These are phyloP conservation scores for Hydrocynus forskahlii DNA, from an alignment of 2,797 vertebrate species.

Conservation along the genomic window DNA sequence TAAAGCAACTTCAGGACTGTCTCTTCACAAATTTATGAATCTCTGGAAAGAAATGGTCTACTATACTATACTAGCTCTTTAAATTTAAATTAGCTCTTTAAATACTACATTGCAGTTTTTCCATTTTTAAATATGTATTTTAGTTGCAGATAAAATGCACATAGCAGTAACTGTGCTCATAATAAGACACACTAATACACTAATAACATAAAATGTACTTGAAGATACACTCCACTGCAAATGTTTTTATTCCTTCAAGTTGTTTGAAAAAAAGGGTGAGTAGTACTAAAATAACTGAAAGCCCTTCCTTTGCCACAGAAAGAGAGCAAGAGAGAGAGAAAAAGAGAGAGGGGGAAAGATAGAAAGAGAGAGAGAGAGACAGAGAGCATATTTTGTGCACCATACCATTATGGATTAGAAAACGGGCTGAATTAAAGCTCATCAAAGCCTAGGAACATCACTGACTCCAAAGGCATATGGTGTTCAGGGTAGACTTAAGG, in stretches of 20 bases:
- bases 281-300: neutral
- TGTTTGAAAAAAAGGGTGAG: neutral
- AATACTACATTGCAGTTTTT: no score
- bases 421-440: conserved; percentile 45
- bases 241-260: neutral
- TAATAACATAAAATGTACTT: neutral
- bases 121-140: neutral
- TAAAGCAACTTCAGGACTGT: neutral
- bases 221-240: neutral
- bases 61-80: no score
- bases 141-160: neutral
- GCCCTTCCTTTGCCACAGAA: neutral
- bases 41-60: no score
- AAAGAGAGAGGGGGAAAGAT: neutral
- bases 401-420: conserved; percentile 46
- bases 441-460: conserved; percentile 36
- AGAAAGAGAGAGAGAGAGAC: neutral
- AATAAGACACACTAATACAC: neutral
- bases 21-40: neutral
- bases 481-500: conserved; percentile 50
- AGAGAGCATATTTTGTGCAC: conserved; percentile 6
- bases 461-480: conserved; percentile 43
- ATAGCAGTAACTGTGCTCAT: neutral
- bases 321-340: neutral
- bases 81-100: no score